Evolutionary conservation across 2,888 invertebrate genomes (phyloP), one percentile per base, ranked within the genome.

Genomic region (Trichacis sp.): DNA sequence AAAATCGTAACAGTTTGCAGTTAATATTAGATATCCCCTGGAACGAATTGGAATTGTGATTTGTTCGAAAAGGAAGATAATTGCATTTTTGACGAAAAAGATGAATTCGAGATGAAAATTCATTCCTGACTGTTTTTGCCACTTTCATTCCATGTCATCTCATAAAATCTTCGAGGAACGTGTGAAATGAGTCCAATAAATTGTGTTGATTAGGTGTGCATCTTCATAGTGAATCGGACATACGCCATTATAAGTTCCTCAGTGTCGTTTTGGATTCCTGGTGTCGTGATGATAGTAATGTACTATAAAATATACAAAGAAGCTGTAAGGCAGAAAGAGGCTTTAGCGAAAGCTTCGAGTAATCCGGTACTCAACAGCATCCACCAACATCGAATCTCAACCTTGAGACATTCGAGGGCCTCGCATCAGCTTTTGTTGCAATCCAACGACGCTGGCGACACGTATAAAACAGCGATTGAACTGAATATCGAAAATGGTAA

Each of bases 221-320:
- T 88, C 50, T 95, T 95, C 82, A 91, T 93, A 79, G 94, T 93
- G 20, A 96, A 96, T 82, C 91, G 90, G 80, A 89, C 92, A 30
- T 96, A 95, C 80, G 94, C 94, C 9, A 88, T 96, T 65, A 92
- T 96, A 67, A 95, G 95, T 51, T 95, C 95, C 54, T 93, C 93
- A 64, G 92, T 96, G 33, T 95, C 95, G 29, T 96, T 96, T 84
- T 96, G 95, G 95, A 93, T 96, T 81, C 96, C 96, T 4, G 95
- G 95, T 76, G 82, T 94, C 55, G 94, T 96, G 33, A 96, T 96
- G 96, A 90, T 96, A 76, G 91, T 93, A 38, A 95, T 95, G 92
- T 96, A 96, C 85, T 94, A 89, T 86, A 88, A 93, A 79, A 95
- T 95, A 82, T 85, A 85, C 79, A 87, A 93, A 80, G 94, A 94